A percentile compares a stretch with the other conserved stretches of the same genome.
These are phyloP conservation scores for Apamea epomidion DNA, from an alignment of 2,888 invertebrate genomes.

Conservation along the genomic window DNA sequence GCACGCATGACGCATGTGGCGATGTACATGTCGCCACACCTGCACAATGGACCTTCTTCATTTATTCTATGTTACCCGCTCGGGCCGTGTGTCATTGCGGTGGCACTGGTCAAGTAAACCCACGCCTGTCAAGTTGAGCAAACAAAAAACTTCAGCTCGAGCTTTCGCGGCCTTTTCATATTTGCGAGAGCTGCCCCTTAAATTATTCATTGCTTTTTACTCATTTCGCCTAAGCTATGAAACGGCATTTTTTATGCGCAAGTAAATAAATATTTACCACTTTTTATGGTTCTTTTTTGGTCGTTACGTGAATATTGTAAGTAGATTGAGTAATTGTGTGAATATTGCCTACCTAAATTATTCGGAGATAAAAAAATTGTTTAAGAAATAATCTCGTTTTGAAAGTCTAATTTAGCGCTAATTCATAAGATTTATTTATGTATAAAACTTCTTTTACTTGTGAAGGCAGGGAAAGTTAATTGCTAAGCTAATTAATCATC, in stretches of 20 bases:
- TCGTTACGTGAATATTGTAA: slow-evolving; percentile 20
- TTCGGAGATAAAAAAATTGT: neutral
- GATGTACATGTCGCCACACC: neutral
- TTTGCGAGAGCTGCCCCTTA: slow-evolving; percentile 42
- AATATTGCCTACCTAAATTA: neutral
- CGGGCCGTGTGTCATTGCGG: slow-evolving; percentile 23
- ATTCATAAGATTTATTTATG: too few relatives aligned
- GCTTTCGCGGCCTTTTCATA: slow-evolving; percentile 24
- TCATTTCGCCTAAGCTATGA: slow-evolving; percentile 51
- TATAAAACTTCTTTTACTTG: neutral
- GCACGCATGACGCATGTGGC: neutral
- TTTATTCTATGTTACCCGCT: neutral
- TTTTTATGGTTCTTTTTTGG: slow-evolving; percentile 28
- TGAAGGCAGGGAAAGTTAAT: neutral
- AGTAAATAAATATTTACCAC: slow-evolving; percentile 51
- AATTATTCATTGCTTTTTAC: slow-evolving; percentile 58
- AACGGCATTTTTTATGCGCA: slow-evolving; percentile 52
- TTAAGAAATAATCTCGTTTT: neutral
- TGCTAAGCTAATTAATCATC: neutral
- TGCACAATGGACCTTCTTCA: neutral
- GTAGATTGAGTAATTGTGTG: slow-evolving; percentile 17
- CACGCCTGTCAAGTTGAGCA: slow-evolving; percentile 38
- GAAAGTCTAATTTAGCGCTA: neutral
- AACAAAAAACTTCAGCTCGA: slow-evolving; percentile 53
- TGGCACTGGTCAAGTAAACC: slow-evolving; percentile 39